phyloP scores from a whole-genome alignment of 2,113 vertebrate genomes.

The Erinaceus europaeus region DNA sequence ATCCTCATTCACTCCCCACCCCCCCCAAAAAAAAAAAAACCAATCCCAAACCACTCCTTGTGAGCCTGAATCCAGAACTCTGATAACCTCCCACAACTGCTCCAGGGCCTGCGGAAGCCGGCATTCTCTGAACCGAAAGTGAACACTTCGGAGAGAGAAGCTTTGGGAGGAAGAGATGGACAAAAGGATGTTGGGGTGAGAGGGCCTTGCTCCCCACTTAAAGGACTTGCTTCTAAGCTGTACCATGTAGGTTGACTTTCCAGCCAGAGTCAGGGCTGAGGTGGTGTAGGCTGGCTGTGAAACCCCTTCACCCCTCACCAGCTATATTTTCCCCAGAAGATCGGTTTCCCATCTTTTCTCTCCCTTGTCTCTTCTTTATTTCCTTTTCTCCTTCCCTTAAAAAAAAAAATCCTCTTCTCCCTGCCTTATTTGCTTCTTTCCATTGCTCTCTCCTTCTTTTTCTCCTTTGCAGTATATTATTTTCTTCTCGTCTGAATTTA shows the following conservation, averaged over 20 bases:
- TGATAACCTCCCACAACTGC: neutral
- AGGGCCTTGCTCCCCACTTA: slow-evolving; percentile 34
- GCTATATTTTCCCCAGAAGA: slow-evolving; percentile 20
- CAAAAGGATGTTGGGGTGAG: neutral
- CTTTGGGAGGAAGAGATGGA: neutral
- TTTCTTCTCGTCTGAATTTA: neutral
- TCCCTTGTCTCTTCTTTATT: neutral
- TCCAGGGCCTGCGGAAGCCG: neutral
- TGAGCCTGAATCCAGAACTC: neutral
- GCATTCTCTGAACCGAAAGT: slow-evolving; percentile 50
- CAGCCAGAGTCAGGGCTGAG: neutral
- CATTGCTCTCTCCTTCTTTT: neutral
- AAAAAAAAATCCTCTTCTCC: neutral
- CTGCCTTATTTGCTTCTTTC: neutral
- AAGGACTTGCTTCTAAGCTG: slow-evolving; percentile 39
- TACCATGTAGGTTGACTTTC: slow-evolving; percentile 22
- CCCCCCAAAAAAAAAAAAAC: too few species aligned
- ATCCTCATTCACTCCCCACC: slow-evolving; percentile 33
- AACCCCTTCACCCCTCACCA: neutral
- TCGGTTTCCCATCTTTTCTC: neutral
- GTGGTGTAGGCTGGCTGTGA: neutral
- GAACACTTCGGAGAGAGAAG: neutral
- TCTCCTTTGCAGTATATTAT: neutral
- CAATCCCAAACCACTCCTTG: neutral
- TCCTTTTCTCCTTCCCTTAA: neutral